Evolutionary conservation across 2,113 vertebrate genomes (phyloP).

Genomic region (Halcyon senegalensis): DNA sequence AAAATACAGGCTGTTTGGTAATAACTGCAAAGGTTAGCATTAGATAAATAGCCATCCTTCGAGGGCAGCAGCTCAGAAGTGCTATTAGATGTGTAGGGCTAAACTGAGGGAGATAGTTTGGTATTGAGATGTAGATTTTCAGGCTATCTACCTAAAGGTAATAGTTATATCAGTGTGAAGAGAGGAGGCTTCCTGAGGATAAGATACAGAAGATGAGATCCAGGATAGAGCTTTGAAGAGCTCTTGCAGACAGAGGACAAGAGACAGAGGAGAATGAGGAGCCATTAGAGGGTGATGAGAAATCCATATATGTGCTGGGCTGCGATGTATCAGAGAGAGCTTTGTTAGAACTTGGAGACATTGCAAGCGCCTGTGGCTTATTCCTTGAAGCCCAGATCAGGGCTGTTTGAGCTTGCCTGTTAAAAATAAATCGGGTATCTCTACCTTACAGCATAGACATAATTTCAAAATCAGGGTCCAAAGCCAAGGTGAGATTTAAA

Average conservation of each 20-base stretch:
- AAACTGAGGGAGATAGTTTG: conserved; percentile 19
- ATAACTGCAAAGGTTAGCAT: neutral
- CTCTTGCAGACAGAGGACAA: neutral
- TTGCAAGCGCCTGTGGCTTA: neutral
- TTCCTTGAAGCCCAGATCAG: neutral
- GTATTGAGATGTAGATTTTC: conserved; percentile 56
- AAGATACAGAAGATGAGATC: conserved; percentile 35
- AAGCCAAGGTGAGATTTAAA: neutral
- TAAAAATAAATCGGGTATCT: neutral
- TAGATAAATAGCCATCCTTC: neutral
- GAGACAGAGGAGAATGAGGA: neutral
- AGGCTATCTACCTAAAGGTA: conserved; percentile 31
- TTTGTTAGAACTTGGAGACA: neutral
- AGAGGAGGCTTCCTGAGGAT: conserved; percentile 28
- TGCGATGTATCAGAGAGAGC: neutral
- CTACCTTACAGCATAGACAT: neutral
- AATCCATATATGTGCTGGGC: neutral
- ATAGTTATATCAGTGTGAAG: conserved; percentile 35
- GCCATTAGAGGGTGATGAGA: neutral
- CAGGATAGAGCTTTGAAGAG: conserved; percentile 45
- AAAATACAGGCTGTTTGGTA: neutral
- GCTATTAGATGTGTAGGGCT: conserved; percentile 12
- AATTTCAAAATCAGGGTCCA: neutral
- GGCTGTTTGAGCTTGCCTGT: neutral
- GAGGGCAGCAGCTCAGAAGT: neutral